phyloP scores from a whole-genome alignment of 2,888 invertebrate species.

The Callimorpha dominula region DNA sequence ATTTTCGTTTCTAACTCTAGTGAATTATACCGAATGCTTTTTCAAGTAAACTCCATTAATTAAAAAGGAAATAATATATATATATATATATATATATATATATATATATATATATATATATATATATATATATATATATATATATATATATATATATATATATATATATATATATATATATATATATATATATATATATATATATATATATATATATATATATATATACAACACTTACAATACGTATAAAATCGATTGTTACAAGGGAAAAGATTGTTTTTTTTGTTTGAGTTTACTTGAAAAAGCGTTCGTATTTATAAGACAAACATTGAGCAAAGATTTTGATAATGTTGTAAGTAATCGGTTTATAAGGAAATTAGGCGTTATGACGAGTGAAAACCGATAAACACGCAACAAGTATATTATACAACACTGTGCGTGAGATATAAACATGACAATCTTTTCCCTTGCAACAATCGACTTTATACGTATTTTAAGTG shows the following conservation, averaged over 20 bases:
- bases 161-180: too few species aligned
- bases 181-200: too few species aligned
- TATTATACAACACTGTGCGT: constrained; percentile 26
- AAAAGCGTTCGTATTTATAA: constrained; percentile 2
- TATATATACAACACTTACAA: too few species aligned
- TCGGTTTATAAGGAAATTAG: constrained; percentile 21
- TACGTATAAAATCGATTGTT: too few species aligned
- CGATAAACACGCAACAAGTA: constrained; percentile 42
- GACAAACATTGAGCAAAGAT: constrained; percentile 7
- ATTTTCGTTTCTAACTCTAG: constrained; percentile 66
- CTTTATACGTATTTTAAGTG: constrained; percentile 24
- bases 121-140: too few species aligned
- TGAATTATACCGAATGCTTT: constrained; percentile 48
- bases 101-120: too few species aligned
- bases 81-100: too few species aligned
- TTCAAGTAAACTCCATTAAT: too few species aligned
- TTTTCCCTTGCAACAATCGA: constrained; percentile 25
- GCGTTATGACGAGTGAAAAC: constrained; percentile 30
- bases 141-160: too few species aligned
- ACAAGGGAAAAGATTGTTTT: too few species aligned
- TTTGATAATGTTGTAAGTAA: constrained; percentile 28
- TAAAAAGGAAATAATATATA: too few species aligned
- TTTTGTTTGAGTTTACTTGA: constrained; percentile 30
- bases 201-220: too few species aligned
- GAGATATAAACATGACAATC: constrained; percentile 39